Conservation (phyloP, 2,113 vertebrate genomes). For the Xyliphius kryptos region DNA sequence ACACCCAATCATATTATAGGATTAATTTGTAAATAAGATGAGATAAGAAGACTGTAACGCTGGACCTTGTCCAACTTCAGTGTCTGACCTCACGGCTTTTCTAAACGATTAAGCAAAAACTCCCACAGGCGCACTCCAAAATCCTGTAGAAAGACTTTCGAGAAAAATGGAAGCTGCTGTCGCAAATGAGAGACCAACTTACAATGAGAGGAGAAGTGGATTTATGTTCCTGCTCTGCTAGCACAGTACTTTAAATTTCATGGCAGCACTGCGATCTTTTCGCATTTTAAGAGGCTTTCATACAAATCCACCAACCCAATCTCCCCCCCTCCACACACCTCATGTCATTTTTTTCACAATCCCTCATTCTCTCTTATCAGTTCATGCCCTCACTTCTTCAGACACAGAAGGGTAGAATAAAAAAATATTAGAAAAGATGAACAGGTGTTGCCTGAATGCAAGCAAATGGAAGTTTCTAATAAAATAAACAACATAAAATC, state of each 20-base stretch:
- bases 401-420: neutral
- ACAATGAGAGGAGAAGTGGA: too few relatives aligned
- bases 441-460: neutral
- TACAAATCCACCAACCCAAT: neutral
- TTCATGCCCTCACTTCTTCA: conserved; percentile 11
- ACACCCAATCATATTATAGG: too few relatives aligned
- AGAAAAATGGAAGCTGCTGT: too few relatives aligned
- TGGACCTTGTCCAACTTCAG: too few relatives aligned
- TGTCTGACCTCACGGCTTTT: too few relatives aligned
- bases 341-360: conserved; percentile 20
- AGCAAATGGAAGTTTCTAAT: neutral
- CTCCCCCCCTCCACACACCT: conserved; percentile 7
- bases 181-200: too few relatives aligned
- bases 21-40: too few relatives aligned
- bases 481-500: neutral
- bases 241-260: neutral
- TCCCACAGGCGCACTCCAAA: too few relatives aligned
- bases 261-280: conserved; percentile 37
- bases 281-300: conserved; percentile 37
- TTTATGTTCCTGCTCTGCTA: conserved; percentile 7
- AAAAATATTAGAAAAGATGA: neutral
- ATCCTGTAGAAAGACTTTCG: too few relatives aligned
- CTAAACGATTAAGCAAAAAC: too few relatives aligned
- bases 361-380: conserved; percentile 18
- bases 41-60: too few relatives aligned